These are phyloP conservation scores for Gari tellinella DNA, from an alignment of 2,888 invertebrate genomes.

Conservation along the genomic window DNA sequence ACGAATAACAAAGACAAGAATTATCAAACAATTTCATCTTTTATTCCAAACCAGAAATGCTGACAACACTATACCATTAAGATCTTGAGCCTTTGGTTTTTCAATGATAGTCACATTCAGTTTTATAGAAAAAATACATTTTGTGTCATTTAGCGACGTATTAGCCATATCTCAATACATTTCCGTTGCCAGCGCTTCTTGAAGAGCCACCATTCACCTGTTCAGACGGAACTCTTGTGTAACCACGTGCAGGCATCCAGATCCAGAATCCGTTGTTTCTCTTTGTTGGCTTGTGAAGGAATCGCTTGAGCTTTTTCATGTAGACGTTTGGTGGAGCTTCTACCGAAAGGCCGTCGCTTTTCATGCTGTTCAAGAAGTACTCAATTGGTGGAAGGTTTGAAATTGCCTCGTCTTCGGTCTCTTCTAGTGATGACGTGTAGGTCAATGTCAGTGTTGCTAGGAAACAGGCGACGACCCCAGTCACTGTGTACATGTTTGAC, in stretches of 20 bases:
- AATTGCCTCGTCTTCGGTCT: slow-evolving; percentile 37
- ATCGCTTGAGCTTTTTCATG: slow-evolving; percentile 59
- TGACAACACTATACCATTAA: no score
- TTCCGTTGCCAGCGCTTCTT: slow-evolving; percentile 54
- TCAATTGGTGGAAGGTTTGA: slow-evolving; percentile 44
- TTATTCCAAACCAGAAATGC: no score
- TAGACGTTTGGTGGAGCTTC: slow-evolving; percentile 65
- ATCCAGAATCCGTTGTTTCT: slow-evolving; percentile 77
- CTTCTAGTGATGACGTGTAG: slow-evolving; percentile 41
- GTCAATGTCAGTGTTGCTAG: slow-evolving; percentile 51
- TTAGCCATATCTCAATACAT: slow-evolving; percentile 78
- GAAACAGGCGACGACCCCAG: slow-evolving; percentile 43
- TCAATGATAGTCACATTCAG: no score
- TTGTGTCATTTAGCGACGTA: background rate
- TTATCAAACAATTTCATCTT: no score
- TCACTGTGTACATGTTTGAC: slow-evolving; percentile 32
- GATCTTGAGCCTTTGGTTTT: no score
- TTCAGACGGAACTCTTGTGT: slow-evolving; percentile 77
- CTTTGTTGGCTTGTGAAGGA: slow-evolving; percentile 40
- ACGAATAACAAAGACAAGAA: no score
- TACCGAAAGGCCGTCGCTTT: slow-evolving; percentile 57
- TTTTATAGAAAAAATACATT: no score
- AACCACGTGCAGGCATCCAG: slow-evolving; percentile 83
- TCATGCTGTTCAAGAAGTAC: slow-evolving; percentile 54
- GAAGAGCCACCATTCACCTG: slow-evolving; percentile 55